Evolutionary conservation across 64 coral and sea anemone species (phyloP).

Genomic region (Stichodactyla helianthus): DNA sequence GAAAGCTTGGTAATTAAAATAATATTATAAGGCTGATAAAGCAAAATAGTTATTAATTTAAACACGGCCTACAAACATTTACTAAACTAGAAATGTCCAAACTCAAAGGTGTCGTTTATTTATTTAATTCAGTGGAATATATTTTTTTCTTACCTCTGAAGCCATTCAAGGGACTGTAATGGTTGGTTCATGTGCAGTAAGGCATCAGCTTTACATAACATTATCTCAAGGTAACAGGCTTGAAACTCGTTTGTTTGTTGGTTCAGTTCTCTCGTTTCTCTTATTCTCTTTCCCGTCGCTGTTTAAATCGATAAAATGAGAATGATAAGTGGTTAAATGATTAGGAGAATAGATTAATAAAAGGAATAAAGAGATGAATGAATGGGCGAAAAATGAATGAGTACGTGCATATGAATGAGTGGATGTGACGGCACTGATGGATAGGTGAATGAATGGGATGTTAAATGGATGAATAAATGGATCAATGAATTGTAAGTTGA

Average conservation of each 20-base stretch:
- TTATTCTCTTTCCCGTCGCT: background rate
- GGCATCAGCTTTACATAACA: slow-evolving; percentile 32
- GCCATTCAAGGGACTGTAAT: slow-evolving; percentile 15
- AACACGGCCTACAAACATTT: no score
- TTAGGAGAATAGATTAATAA: background rate
- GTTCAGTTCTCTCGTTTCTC: background rate
- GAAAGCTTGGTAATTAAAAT: no score
- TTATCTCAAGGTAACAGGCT: slow-evolving; percentile 3
- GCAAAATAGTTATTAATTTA: no score
- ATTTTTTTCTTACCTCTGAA: slow-evolving; percentile 27
- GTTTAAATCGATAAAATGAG: background rate
- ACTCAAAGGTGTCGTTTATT: no score
- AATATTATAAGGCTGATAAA: no score
- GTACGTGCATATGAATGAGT: background rate
- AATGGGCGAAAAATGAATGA: background rate
- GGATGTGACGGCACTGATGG: background rate
- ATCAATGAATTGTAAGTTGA: no score
- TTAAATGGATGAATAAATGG: no score
- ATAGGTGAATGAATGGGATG: background rate
- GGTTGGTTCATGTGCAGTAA: slow-evolving; percentile 27
- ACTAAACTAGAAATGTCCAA: no score
- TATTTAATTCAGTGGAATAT: no score
- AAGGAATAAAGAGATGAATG: background rate
- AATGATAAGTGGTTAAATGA: background rate
- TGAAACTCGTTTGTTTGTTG: background rate